Base-by-base conservation (phyloP, 2,888 invertebrate species). In the Perizoma flavofasciatum region DNA sequence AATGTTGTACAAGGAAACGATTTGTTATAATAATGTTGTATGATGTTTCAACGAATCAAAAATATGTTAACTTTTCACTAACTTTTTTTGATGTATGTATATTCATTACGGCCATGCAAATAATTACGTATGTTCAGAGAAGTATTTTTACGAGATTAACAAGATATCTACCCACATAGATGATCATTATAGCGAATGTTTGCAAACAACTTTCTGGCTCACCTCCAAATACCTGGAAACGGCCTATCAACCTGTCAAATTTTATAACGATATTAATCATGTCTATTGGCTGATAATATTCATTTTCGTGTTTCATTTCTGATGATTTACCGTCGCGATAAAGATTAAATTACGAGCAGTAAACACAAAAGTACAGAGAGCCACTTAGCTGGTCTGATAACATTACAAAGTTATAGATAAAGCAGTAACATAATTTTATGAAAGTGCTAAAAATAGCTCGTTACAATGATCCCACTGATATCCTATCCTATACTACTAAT, bases 321-420 rank as follows among this genome's bases (percentile, higher is more conserved):
- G 11, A 47, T 43, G 56, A 66, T 66, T 55, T 61, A 63, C 57
- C 41, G 56, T 9, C 37, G 22, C 43, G 45, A 63, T 63, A 66
- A 46, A 44, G 9, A 11, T 54, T 33, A 56, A 50, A 58, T 63
- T 59, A 55, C 51, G 47, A 48, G 46, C 49, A 54, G 47, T 40
- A 52, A 43, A n/a, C 48, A 56, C 33, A 46, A 65, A 67, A 62
- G 70, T 53, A 68, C 73, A 72, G 75, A 74, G 68, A 64, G 59
- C 22, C 22, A 65, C 55, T 41, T 53, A 53, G 55, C 47, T 59
- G 33, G 47, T 43, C 47, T 40, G 52, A 59, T 59, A 58, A 48
- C 32, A 46, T 35, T 10, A 48, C 22, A 50, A 37, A 7, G 49
- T 49, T 44, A 10, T 5, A 37, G 7, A 22, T 49, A 39, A 9